Evolutionary conservation across 2,888 invertebrate species (phyloP).

Genomic region (Mythimna pallens): DNA sequence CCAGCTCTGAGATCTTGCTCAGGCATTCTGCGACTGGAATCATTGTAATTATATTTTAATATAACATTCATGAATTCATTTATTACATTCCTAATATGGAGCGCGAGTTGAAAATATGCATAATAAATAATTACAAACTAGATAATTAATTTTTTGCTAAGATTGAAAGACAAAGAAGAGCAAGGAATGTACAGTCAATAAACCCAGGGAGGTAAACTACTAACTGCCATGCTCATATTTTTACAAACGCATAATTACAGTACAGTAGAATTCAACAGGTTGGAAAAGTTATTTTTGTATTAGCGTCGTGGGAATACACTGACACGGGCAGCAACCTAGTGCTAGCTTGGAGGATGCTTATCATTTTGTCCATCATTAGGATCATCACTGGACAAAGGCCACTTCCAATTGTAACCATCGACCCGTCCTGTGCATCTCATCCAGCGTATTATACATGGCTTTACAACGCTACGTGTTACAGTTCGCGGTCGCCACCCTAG

Average conservation of each 20-base stretch:
- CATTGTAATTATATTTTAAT: slow-evolving; percentile 7
- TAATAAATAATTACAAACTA: slow-evolving; percentile 1
- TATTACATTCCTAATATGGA: neutral
- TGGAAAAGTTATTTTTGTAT: neutral
- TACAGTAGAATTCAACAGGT: slow-evolving; percentile 3
- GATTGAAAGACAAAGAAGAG: neutral
- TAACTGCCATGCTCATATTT: neutral
- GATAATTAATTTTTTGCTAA: neutral
- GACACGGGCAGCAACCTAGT: neutral
- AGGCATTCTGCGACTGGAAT: slow-evolving; percentile 90
- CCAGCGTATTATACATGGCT: too few species aligned
- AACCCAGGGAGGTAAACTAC: slow-evolving; percentile 16
- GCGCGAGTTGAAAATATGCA: neutral
- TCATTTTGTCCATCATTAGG: neutral
- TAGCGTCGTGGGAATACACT: neutral
- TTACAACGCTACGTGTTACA: neutral
- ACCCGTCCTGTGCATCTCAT: neutral
- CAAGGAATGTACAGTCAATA: slow-evolving; percentile 1
- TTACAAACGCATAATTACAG: neutral
- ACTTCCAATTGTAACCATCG: neutral
- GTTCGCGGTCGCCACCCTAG: neutral
- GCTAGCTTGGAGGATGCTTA: neutral
- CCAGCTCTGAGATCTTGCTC: slow-evolving; percentile 90
- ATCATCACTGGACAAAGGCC: too few species aligned
- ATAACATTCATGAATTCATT: slow-evolving; percentile 12